phyloP scores from a whole-genome alignment of 2,797 vertebrate species.

The Anniella stebbinsi region DNA sequence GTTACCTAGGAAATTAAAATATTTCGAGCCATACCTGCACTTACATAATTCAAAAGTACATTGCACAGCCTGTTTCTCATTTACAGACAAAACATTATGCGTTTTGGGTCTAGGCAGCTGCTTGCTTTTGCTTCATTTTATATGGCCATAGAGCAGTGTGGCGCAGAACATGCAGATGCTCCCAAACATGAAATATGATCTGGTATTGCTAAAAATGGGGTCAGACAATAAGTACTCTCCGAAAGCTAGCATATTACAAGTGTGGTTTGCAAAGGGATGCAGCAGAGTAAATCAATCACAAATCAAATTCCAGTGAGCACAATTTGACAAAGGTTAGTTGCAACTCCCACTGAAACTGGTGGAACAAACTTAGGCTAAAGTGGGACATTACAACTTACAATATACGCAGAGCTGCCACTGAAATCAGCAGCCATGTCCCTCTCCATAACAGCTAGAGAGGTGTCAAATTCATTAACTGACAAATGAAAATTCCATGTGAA shows the following conservation, averaged over 20 bases:
- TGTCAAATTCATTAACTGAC: not conserved
- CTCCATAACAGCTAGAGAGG: not conserved
- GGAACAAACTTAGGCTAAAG: not conserved
- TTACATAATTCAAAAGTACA: not conserved
- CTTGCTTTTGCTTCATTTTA: slow-evolving; percentile 15
- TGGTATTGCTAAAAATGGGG: slow-evolving; percentile 12
- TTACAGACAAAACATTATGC: not conserved
- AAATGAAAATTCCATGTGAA: not conserved
- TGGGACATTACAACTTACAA: not conserved
- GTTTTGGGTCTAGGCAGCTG: not conserved
- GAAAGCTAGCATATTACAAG: not conserved
- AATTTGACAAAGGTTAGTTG: not conserved
- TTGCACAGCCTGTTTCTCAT: not conserved
- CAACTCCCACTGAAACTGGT: not conserved
- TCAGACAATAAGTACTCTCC: slow-evolving; percentile 10
- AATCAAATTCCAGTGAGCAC: not conserved
- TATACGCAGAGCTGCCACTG: not conserved
- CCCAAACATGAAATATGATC: not conserved
- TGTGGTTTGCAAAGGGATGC: not conserved
- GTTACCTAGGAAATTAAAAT: not conserved
- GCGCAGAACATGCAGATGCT: not conserved
- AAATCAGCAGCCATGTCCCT: not conserved
- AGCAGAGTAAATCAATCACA: not conserved
- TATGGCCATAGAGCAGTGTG: not conserved
- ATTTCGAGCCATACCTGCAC: not conserved